Conservation (phyloP, 2,888 invertebrate genomes). For the Caenorhabditis sp. region DNA sequence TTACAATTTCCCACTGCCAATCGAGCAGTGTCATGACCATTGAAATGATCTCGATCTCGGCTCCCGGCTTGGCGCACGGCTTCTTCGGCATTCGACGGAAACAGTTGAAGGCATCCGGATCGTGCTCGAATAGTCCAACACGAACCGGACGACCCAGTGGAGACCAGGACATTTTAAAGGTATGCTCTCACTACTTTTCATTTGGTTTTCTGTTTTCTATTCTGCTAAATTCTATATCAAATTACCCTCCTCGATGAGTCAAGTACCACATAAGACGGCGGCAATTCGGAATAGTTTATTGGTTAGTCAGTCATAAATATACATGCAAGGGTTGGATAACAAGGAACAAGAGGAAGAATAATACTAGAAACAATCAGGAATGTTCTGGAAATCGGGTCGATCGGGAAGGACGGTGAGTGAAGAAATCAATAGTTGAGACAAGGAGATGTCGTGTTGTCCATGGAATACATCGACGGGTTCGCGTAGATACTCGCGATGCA, state of each 20-base stretch:
- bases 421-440: slow-evolving; percentile 70
- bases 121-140: slow-evolving; percentile 71
- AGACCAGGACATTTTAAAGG: slow-evolving; percentile 66
- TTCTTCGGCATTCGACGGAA: slow-evolving; percentile 70
- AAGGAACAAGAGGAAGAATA: too few relatives aligned
- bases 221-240: neutral
- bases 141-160: slow-evolving; percentile 72
- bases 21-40: slow-evolving; percentile 73
- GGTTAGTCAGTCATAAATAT: slow-evolving; percentile 20
- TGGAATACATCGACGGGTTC: slow-evolving; percentile 74
- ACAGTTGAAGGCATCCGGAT: slow-evolving; percentile 74
- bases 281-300: slow-evolving; percentile 21
- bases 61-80: slow-evolving; percentile 69
- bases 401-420: too few relatives aligned
- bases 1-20: slow-evolving; percentile 75
- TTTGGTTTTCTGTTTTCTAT: neutral
- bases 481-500: slow-evolving; percentile 75
- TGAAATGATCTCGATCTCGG: slow-evolving; percentile 71
- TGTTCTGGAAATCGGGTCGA: slow-evolving; percentile 29
- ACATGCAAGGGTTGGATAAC: too few relatives aligned
- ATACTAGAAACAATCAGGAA: slow-evolving; percentile 44
- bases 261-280: slow-evolving; percentile 22
- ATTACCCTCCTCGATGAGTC: neutral
- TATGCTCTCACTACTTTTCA: too few relatives aligned
- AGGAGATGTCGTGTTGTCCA: slow-evolving; percentile 70